A percentile compares a stretch with the other conserved stretches of the same genome.
Evolutionary conservation across 64 coral and sea anemone genomes (phyloP).

Genomic region (Astreopora myriophthalma): DNA sequence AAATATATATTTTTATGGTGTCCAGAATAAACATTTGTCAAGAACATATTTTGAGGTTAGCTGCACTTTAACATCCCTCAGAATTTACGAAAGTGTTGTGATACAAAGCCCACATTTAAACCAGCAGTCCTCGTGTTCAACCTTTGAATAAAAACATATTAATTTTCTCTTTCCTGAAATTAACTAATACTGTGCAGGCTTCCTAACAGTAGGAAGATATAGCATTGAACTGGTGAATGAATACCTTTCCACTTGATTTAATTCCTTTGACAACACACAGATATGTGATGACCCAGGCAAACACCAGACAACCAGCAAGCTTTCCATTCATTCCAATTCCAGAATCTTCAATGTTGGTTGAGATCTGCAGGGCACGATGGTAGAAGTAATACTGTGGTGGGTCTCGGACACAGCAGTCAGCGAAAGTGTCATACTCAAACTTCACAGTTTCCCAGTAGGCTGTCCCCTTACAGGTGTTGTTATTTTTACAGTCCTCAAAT

Average conservation of each 20-base stretch:
- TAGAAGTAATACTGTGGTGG: constrained; percentile 97
- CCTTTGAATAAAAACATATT: not conserved
- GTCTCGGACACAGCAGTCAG: constrained; percentile 95
- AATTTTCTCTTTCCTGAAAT: not conserved
- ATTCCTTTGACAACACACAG: constrained; percentile 99
- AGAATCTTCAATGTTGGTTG: constrained; percentile 79
- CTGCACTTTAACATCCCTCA: too few species aligned
- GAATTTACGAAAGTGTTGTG: too few species aligned
- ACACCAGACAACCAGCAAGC: constrained; percentile 86
- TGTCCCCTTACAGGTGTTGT: constrained; percentile 13
- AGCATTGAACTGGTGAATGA: not conserved
- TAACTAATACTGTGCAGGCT: not conserved
- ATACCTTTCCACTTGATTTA: constrained; percentile 99
- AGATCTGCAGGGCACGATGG: constrained; percentile 90
- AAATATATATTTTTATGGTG: too few species aligned
- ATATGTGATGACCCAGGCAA: constrained; percentile 98
- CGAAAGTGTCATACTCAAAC: constrained; percentile 6
- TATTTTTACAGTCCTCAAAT: not conserved
- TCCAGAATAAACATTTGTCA: too few species aligned
- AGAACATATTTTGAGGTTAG: too few species aligned
- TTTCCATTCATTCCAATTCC: constrained; percentile 92
- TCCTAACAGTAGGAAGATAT: too few species aligned
- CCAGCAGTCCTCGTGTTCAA: too few species aligned
- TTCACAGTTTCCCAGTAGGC: not conserved
- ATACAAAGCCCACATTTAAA: too few species aligned